Conservation (phyloP, 2,113 vertebrate species). For the Pelmatolapia mariae region DNA sequence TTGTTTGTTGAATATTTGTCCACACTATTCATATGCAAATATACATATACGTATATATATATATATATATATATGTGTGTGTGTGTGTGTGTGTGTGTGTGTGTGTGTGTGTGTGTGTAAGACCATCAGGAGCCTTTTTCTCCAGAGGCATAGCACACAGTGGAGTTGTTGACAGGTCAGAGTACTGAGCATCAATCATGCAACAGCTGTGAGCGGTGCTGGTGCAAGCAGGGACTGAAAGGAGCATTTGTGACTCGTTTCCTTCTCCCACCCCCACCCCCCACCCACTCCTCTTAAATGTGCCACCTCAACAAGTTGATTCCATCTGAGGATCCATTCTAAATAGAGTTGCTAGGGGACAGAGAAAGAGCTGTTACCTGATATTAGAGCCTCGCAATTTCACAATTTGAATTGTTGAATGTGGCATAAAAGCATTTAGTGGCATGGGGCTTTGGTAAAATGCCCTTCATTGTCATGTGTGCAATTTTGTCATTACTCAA, state of each 20-base stretch:
- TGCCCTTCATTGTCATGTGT: not conserved
- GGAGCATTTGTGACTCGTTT: conserved; percentile 32
- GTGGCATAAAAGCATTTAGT: not conserved
- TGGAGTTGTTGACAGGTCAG: conserved; percentile 53
- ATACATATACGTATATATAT: not conserved
- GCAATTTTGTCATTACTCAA: not conserved
- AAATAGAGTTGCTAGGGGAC: conserved; percentile 28
- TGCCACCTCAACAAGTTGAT: conserved; percentile 59
- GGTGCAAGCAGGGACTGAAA: conserved; percentile 30
- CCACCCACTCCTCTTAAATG: not conserved
- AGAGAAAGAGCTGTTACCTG: not conserved
- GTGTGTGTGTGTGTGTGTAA: not conserved
- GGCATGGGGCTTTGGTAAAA: not conserved
- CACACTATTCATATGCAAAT: conserved; percentile 35
- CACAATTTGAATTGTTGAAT: not conserved
- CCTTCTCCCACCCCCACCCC: not conserved
- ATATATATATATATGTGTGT: not conserved
- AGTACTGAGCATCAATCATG: conserved; percentile 65
- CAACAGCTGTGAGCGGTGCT: conserved; percentile 57
- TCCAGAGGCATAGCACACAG: conserved; percentile 5
- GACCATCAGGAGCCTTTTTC: not conserved
- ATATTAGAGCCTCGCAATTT: not conserved
- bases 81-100: too few relatives aligned
- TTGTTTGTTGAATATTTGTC: conserved; percentile 21
- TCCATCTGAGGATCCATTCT: conserved; percentile 15